phyloP scores from a whole-genome alignment of 2,797 vertebrate genomes.

The Euphonia xanthogaster region DNA sequence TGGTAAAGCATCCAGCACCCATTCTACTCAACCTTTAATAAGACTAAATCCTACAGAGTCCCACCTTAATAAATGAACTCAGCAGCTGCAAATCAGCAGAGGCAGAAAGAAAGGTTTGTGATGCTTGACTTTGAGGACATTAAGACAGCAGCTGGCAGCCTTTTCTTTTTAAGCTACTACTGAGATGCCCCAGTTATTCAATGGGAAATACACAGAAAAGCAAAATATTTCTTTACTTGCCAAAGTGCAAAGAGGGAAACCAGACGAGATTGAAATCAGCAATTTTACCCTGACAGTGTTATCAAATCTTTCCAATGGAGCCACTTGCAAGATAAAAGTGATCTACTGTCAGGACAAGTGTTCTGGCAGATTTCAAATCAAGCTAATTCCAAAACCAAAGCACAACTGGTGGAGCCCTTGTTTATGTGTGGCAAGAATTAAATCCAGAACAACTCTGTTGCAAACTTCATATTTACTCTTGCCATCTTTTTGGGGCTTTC shows the following conservation, averaged over 20 bases:
- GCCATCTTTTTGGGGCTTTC: background rate
- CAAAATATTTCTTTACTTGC: background rate
- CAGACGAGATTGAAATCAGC: constrained; percentile 34
- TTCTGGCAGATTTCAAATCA: constrained; percentile 34
- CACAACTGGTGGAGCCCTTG: background rate
- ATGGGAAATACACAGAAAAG: constrained; percentile 16
- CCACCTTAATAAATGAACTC: background rate
- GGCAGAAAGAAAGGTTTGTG: background rate
- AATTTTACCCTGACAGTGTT: background rate
- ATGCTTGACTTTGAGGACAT: background rate
- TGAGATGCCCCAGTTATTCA: background rate
- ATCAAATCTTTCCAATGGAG: constrained; percentile 47
- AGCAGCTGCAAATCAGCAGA: background rate
- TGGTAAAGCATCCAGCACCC: background rate
- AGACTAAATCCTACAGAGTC: background rate
- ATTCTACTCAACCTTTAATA: background rate
- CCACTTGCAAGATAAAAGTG: constrained; percentile 4
- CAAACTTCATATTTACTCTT: background rate
- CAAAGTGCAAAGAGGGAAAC: constrained; percentile 8
- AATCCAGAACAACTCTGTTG: background rate
- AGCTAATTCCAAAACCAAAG: background rate
- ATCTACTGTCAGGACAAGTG: background rate
- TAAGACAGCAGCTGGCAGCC: background rate
- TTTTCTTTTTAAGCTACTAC: background rate
- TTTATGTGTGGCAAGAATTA: background rate